Base-by-base conservation (phyloP, 2,113 vertebrate species). In the Dicentrarchus labrax region DNA sequence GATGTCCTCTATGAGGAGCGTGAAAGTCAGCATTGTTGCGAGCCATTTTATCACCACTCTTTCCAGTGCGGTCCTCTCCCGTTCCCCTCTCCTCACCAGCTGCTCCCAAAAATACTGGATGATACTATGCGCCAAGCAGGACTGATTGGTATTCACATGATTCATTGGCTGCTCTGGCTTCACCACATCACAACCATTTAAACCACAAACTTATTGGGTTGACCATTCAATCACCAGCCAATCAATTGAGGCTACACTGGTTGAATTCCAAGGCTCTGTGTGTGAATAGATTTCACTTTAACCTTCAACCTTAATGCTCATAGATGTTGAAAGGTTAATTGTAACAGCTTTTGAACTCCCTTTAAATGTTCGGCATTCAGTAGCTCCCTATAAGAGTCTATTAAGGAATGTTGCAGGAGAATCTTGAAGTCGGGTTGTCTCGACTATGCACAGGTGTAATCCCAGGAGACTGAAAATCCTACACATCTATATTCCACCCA, bases 121-220 rank as follows among this genome's bases (percentile, higher is more conserved):
- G 54, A 48, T 56, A 61, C 36, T 53, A 21, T 6, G 50, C 47
- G 43, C 8, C 67, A 72, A 61, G 59, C 45, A n/a, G 54, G 30
- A 51, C 71, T 73, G 73, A 72, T 79, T 90, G 56, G 69, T 84
- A 76, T 91, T 90, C 69, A 79, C 51, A 76, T 6, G 41, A 72
- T 65, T 76, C 72, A 50, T 16, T 0, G 15, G 22, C 39, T 1
- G 41, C 77, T 56, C n/a, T 10, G n/a, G 36, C 61, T 50, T 82
- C 66, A 71, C 59, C 50, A 47, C 67, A 69, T 88, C 57, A 72
- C 60, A 60, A 6, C 50, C 68, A 41, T 82, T 60, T 39, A 47
- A 41, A 17, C 51, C 24, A 67, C 73, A 72, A 74, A 1, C 6
- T 69, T 80, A 47, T 80, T 48, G 45, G 7, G n/a, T 53, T 5